phyloP scores from a whole-genome alignment of 2,113 vertebrate species.

The Heliornis fulica region DNA sequence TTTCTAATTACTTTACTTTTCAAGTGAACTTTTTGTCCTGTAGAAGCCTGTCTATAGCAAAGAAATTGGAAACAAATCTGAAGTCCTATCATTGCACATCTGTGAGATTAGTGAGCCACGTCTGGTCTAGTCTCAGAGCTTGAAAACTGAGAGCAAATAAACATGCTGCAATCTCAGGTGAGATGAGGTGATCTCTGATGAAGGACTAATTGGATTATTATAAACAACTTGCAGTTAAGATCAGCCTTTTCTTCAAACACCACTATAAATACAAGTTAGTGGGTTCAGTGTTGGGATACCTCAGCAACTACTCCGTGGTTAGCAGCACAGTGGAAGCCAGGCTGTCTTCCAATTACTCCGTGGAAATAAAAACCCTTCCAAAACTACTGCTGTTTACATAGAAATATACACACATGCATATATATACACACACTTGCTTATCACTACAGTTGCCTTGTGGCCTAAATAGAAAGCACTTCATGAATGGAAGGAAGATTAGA shows the following conservation, averaged over 20 bases:
- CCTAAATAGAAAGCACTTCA: background rate
- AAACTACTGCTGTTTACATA: background rate
- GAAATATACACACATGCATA: background rate
- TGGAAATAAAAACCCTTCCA: background rate
- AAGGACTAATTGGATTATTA: constrained; percentile 42
- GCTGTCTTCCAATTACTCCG: background rate
- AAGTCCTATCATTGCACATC: background rate
- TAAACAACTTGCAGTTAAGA: constrained; percentile 23
- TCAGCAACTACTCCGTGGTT: background rate
- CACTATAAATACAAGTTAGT: background rate
- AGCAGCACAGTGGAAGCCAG: background rate
- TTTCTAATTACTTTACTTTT: constrained; percentile 36
- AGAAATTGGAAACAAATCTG: constrained; percentile 32
- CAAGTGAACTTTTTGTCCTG: background rate
- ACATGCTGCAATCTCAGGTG: background rate
- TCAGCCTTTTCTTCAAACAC: background rate
- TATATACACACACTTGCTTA: background rate
- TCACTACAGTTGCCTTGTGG: background rate
- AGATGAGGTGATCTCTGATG: constrained; percentile 39
- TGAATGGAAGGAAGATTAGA: background rate
- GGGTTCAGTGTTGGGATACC: background rate
- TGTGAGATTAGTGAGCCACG: background rate
- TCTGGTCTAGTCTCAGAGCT: background rate
- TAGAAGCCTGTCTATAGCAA: background rate
- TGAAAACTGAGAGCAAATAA: background rate